Evolutionary conservation across 2,797 vertebrate species (phyloP).

Genomic region (Neopelma chrysocephalum): DNA sequence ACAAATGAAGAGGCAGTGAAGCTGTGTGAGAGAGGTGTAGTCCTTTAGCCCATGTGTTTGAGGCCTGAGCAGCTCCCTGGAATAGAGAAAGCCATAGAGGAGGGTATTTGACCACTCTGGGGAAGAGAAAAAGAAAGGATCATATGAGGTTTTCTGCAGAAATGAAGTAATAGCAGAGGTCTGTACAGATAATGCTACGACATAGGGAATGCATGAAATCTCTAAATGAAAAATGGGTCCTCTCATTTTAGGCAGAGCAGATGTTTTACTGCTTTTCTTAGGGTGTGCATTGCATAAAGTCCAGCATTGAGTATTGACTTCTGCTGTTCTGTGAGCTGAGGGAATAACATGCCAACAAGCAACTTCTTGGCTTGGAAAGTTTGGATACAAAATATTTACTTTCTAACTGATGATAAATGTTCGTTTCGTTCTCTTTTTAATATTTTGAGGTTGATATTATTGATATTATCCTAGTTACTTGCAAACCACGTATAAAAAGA

Average conservation of each 20-base stretch:
- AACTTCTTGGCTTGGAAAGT: background rate
- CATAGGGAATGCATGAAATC: accelerated
- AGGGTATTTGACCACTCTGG: background rate
- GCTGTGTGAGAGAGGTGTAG: background rate
- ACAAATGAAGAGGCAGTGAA: background rate
- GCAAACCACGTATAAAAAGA: background rate
- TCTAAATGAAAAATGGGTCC: background rate
- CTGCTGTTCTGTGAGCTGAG: background rate
- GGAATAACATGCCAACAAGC: background rate
- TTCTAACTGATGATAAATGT: background rate
- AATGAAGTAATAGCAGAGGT: background rate
- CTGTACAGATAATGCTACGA: background rate
- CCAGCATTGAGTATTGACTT: background rate
- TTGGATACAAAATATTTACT: background rate
- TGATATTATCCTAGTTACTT: background rate
- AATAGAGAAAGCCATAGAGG: background rate
- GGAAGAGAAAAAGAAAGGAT: background rate
- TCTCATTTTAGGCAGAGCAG: background rate
- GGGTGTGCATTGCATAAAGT: background rate
- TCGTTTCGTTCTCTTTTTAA: background rate
- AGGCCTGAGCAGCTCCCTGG: background rate
- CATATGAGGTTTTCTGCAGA: background rate
- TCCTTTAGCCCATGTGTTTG: background rate
- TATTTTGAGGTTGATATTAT: background rate
- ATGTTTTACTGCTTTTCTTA: background rate